Evolutionary conservation across 2,797 vertebrate genomes (phyloP).

Genomic region (Holocentrus rufus): DNA sequence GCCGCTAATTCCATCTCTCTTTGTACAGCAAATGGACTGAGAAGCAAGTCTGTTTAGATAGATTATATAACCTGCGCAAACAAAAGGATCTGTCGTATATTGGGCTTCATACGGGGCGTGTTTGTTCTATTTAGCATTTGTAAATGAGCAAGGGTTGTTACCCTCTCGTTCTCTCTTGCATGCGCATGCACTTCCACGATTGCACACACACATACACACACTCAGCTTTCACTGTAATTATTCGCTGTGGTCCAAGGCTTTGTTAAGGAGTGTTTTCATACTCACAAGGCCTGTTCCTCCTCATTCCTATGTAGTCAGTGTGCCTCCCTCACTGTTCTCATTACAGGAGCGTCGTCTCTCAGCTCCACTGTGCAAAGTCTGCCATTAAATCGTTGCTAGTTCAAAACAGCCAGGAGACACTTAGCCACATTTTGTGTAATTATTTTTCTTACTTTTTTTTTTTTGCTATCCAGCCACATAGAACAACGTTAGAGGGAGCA

Average conservation of each 20-base stretch:
- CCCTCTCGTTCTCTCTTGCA: too few relatives aligned
- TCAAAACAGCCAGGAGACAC: slow-evolving; percentile 2
- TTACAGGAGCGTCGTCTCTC: slow-evolving; percentile 39
- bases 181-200: too few relatives aligned
- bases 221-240: slow-evolving; percentile 48
- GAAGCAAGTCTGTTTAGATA: slow-evolving; percentile 25
- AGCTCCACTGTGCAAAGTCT: slow-evolving; percentile 1
- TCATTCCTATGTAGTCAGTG: slow-evolving; percentile 53
- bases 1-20: slow-evolving; percentile 2
- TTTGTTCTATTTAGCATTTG: slow-evolving; percentile 54
- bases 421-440: neutral
- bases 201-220: slow-evolving; percentile 3
- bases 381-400: neutral
- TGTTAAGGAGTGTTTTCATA: slow-evolving; percentile 55
- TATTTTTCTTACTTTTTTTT: too few relatives aligned
- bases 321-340: slow-evolving; percentile 29
- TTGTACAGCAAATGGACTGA: slow-evolving; percentile 31
- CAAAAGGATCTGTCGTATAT: slow-evolving; percentile 58
- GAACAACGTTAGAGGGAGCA: too few relatives aligned
- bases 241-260: slow-evolving; percentile 45
- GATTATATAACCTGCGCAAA: slow-evolving; percentile 59
- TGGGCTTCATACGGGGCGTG: slow-evolving; percentile 38
- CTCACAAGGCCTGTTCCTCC: slow-evolving; percentile 47
- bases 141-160: neutral
- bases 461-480: too few relatives aligned